Conservation (phyloP, 1,140 invertebrate genomes). For the Metaphire vulgaris region DNA sequence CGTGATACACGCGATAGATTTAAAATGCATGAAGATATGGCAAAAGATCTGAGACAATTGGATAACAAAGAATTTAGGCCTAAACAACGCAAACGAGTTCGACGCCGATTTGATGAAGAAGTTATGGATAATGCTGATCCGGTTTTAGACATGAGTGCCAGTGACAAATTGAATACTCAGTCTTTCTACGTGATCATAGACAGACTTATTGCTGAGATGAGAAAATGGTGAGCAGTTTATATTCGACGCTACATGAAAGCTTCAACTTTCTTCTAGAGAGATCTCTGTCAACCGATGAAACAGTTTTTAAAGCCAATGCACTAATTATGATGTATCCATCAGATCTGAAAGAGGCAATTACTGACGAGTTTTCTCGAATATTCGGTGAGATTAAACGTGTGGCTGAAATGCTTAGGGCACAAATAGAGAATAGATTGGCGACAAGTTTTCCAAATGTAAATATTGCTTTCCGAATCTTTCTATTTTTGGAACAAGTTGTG, state of each 20-base stretch:
- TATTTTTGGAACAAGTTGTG: no score
- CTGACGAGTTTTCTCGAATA: conserved; percentile 12
- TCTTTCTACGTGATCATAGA: conserved; percentile 12
- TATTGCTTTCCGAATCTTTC: no score
- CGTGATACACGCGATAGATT: neutral
- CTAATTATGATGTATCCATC: no score
- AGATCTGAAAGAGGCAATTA: conserved; percentile 16
- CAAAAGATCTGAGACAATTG: neutral
- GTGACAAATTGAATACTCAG: conserved; percentile 11
- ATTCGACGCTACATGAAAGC: conserved; percentile 5
- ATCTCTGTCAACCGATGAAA: no score
- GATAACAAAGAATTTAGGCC: conserved; percentile 21
- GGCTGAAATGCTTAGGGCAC: no score
- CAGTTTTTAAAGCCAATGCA: no score
- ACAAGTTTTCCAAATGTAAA: no score
- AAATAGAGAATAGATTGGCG: no score
- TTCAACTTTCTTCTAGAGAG: conserved; percentile 11
- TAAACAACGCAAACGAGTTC: conserved; percentile 7
- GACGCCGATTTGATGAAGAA: conserved; percentile 12
- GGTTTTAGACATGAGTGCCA: conserved; percentile 3
- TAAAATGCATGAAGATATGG: conserved; percentile 6
- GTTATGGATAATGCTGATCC: conserved; percentile 10
- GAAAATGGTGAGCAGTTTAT: conserved; percentile 13
- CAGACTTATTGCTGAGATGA: conserved; percentile 16
- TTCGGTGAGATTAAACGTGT: neutral